phyloP scores from a whole-genome alignment of 2,888 invertebrate species.

The Drosophila mimica region DNA sequence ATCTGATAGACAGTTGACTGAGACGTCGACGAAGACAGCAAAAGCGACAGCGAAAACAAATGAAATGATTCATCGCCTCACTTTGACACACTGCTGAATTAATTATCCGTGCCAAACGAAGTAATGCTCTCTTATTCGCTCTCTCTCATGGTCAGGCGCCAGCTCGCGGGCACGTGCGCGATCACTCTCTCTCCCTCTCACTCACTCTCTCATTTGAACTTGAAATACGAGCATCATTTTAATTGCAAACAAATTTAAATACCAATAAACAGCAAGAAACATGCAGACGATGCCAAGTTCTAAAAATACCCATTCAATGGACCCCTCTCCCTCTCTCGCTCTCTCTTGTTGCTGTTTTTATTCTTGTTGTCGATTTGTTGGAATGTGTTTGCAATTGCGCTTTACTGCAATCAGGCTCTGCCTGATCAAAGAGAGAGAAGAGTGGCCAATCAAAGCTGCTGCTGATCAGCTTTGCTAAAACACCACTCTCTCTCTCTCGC shows the following conservation, averaged over 20 bases:
- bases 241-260: slow-evolving; percentile 63
- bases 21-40: slow-evolving; percentile 30
- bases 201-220: slow-evolving; percentile 53
- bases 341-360: not conserved
- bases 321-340: not conserved
- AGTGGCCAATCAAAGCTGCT: slow-evolving; percentile 6
- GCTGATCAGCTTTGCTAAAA: slow-evolving; percentile 10
- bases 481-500: not conserved
- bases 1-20: slow-evolving; percentile 23
- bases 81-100: slow-evolving; percentile 74
- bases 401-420: slow-evolving; percentile 7
- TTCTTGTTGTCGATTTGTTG: not conserved
- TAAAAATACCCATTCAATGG: slow-evolving; percentile 31
- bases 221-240: slow-evolving; percentile 58
- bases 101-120: slow-evolving; percentile 37
- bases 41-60: slow-evolving; percentile 33
- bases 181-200: slow-evolving; percentile 29
- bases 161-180: slow-evolving; percentile 55
- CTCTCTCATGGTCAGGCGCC: not conserved
- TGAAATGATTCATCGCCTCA: slow-evolving; percentile 64
- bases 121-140: slow-evolving; percentile 1
- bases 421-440: not conserved
- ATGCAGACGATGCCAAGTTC: slow-evolving; percentile 18
- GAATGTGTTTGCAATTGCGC: slow-evolving; percentile 18
- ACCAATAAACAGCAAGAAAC: slow-evolving; percentile 49